These are phyloP conservation scores for Yasuhikotakia modesta DNA, from an alignment of 2,797 vertebrate genomes.

Conservation along the genomic window DNA sequence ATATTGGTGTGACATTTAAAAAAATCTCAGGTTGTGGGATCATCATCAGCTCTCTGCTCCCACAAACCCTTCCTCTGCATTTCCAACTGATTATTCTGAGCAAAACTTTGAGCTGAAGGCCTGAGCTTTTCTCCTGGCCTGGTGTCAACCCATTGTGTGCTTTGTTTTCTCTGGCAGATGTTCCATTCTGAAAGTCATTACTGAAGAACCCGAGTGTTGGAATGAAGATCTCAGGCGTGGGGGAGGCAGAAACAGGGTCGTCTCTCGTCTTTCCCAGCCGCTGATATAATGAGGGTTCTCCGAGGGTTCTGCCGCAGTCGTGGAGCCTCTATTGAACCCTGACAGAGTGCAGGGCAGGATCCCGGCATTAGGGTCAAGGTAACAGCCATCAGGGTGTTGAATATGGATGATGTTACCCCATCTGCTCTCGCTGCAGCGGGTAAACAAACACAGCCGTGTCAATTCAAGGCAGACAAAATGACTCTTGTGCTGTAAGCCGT, in stretches of 20 bases:
- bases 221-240: conserved; percentile 53
- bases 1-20: neutral
- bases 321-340: conserved; percentile 67
- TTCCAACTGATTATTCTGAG: conserved; percentile 43
- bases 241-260: conserved; percentile 26
- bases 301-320: conserved; percentile 51
- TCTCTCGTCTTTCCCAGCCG: conserved; percentile 60
- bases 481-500: conserved; percentile 20
- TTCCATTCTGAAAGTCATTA: conserved; percentile 47
- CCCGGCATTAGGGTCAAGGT: conserved; percentile 74
- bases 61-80: conserved; percentile 21
- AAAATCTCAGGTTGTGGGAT: conserved; percentile 27
- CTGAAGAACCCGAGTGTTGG: conserved; percentile 51
- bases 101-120: conserved; percentile 39
- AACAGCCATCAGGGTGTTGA: conserved; percentile 69
- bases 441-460: conserved; percentile 64
- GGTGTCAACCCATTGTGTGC: conserved; percentile 61
- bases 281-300: conserved; percentile 58
- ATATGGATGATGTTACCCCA: conserved; percentile 77
- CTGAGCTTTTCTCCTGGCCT: conserved; percentile 41
- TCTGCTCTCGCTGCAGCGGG: conserved; percentile 70
- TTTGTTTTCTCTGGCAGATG: conserved; percentile 65
- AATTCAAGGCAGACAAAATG: conserved; percentile 51
- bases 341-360: conserved; percentile 69
- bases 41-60: conserved; percentile 2